Conservation (phyloP, 2,888 invertebrate genomes). For the Drosophila multiciliata region DNA sequence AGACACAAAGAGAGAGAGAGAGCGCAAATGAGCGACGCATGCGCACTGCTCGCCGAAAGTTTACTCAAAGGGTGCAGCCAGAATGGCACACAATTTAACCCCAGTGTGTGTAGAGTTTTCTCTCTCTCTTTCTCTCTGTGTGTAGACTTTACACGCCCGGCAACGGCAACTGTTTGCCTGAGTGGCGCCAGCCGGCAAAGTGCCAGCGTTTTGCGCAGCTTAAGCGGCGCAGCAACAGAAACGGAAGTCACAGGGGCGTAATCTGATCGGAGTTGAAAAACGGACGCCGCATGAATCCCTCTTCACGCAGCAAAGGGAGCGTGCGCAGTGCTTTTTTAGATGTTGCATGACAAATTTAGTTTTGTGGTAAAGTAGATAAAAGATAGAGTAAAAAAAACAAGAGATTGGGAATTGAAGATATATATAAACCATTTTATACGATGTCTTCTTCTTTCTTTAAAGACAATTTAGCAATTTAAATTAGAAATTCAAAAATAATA, state of each 20-base stretch:
- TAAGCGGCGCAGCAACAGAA: conserved; percentile 29
- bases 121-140: conserved; percentile 18
- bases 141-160: conserved; percentile 57
- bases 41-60: conserved; percentile 50
- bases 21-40: conserved; percentile 21
- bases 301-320: conserved; percentile 13
- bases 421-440: not conserved
- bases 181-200: conserved; percentile 62
- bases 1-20: conserved; percentile 18
- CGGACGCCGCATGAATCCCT: conserved; percentile 23
- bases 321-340: conserved; percentile 34
- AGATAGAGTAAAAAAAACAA: not conserved
- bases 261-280: conserved; percentile 40
- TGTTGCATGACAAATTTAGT: conserved; percentile 6
- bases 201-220: conserved; percentile 61
- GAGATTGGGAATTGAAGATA: not conserved
- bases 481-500: not conserved
- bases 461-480: not conserved
- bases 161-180: conserved; percentile 36
- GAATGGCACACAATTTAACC: conserved; percentile 29
- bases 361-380: conserved; percentile 1
- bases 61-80: conserved; percentile 67
- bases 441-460: not conserved
- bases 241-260: conserved; percentile 38
- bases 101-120: conserved; percentile 44